Evolutionary conservation across 2,797 vertebrate species (phyloP), one percentile per base, ranked within the genome.

Genomic region (Avahi laniger): DNA sequence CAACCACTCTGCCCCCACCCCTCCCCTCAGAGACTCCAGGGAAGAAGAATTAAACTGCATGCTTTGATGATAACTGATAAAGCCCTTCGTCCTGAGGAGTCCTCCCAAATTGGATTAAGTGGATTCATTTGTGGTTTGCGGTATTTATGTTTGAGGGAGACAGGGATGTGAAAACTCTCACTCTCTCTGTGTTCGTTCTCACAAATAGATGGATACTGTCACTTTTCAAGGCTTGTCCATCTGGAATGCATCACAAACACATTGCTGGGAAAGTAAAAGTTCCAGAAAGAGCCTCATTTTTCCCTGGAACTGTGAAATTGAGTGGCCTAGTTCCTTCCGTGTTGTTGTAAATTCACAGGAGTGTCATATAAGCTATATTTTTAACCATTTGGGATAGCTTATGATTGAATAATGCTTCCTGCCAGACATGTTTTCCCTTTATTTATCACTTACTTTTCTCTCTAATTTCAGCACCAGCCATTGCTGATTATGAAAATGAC

Each of bases 181-280:
- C 89, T 92, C 82, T 89, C 54, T 93, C 52, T 87, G 84, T 93
- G 83, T 94, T 97, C 83, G 7, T 97, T 97, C 88, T 96, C 93
- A 95, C 94, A 94, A 93, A 93, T 97, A 95, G 95, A 95, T 96
- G 96, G 96, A 83, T 76, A 59, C 90, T 96, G 96, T 95, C 97
- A 96, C 96, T 97, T 96, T 94, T 78, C 79, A 93, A 92, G 92
- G 81, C 93, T 93, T 96, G 89, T 90, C 94, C 97, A 98, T 97
- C 98, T 98, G 98, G 97, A 97, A 97, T 92, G 79, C 73, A 97
- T 98, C 98, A 98, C 92, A 93, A 65, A 94, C 95, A 89, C 87
- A 96, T 89, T 96, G 85, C 96, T 93, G 73, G 76, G 81, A 96
- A 98, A 97, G 94, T 84, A 80, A 89, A 96, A 97, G 96, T 97